Base-by-base conservation (phyloP, 2,797 vertebrate species). In the Enteromius unitaeniatus region DNA sequence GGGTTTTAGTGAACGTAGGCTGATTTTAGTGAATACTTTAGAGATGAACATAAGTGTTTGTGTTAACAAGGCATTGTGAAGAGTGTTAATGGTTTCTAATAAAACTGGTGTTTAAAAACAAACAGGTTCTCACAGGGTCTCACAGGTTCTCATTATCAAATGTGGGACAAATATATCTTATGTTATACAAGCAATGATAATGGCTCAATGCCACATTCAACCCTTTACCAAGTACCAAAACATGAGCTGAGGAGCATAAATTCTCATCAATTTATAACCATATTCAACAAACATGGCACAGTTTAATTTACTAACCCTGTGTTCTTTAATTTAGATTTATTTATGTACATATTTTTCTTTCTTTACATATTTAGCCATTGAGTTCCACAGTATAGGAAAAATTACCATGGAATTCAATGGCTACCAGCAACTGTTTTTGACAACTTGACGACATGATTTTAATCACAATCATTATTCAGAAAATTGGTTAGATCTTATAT, bases 1-100 rank as follows among this genome's bases (percentile, higher is more conserved):
- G 23, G 49, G 73, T 62, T 78, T 79, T 58, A 78, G 60, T 65
- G 76, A 69, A 37, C 34, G 26, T 60, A 79, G 70, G 64, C 45
- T 17, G 58, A 74, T 60, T 79, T 74, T 69, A 73, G 15, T 67
- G 55, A 28, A 62, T 37, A 5, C 19, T 72, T 49, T 73, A 69
- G 34, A 60, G 19, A 65, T 40, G 70, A 78, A 31, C 69, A 49
- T 62, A 70, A 58, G 65, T 21, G 21, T 15, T 69, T 45, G 73
- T 77, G 62, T 78, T 42, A 62, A 37, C 65, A 64, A 21, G 8
- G 70, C 31, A 3, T 8, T 60, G 26, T 49, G 42, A 64, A 72
- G 49, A 60, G 31, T 28, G 73, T 40, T 67, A 69, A 83, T 26
- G 2, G 9, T 64, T 83, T n/a, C 82, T 69, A 70, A 78, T 69